Evolutionary conservation across 1,140 invertebrate species (phyloP), one percentile per base, ranked within the genome.

Genomic region (Rhagoletis pomonella): DNA sequence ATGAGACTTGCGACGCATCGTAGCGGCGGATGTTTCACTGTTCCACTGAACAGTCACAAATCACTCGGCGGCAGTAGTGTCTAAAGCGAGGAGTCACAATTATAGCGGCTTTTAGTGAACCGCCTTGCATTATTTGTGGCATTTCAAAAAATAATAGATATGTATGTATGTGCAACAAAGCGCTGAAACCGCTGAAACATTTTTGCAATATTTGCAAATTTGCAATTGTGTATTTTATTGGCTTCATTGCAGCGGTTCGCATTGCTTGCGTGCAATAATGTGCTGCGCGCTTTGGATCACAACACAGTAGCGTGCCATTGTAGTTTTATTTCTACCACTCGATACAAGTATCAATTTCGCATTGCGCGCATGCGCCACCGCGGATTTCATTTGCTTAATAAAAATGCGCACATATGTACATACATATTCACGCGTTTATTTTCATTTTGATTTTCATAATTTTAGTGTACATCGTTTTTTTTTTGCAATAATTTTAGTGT

Each of bases 311-410:
- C 2, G 4, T 55, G 67, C 67, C 17, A 2, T 81, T 81, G 19
- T n/a, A 17, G 47, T 19, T 81, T 81, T 73, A 29, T 73, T 17
- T 55, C 44, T 73, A 73, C 67, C 60, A 62, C 60, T 62, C 4
- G 60, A 62, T 62, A 9, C 10, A 73, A 73, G 67, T 73, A 73
- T 73, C 67, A 73, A 73, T 73, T 73, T 73, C 67, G 67, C 67
- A 73, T 14, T 73, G 39, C 14, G 67, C 42, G 67, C 67, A 73
- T 73, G 67, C 42, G 67, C 67, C 67, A 73, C 14, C 42, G 42
- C 67, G 4, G 12, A 39, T 67, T 67, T 10, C 19, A 39, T 67
- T 29, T 73, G 39, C 42, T n/a, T 42, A 73, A 73, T 73, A 44
- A 73, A 29, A 73, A 47, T 73, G 5, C 50, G 10, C 50, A 55